These are phyloP conservation scores for Oreonectes daqikongensis DNA, from an alignment of 2,797 vertebrate genomes.

Conservation along the genomic window DNA sequence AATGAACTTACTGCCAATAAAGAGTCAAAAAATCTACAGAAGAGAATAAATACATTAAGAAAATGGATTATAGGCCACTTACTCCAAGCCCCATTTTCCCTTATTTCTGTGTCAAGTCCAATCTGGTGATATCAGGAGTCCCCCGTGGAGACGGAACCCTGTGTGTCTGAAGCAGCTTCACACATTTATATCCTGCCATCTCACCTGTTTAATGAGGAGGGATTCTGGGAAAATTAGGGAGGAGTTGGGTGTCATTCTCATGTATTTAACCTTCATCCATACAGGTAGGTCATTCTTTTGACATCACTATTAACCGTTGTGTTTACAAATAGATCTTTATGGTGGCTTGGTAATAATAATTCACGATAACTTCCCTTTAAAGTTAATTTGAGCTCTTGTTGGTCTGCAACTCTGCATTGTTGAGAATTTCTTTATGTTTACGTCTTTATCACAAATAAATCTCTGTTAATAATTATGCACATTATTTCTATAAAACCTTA, in stretches of 20 bases:
- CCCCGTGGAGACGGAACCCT: constrained; percentile 67
- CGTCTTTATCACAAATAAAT: background rate
- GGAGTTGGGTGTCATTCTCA: too few species aligned
- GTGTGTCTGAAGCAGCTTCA: constrained; percentile 58
- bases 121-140: constrained; percentile 37
- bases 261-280: constrained; percentile 56
- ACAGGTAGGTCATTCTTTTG: constrained; percentile 43
- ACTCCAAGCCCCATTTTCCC: constrained; percentile 81
- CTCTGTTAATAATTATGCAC: background rate
- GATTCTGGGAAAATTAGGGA: constrained; percentile 31
- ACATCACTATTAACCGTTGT: constrained; percentile 26
- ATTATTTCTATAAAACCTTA: background rate
- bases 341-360: constrained; percentile 23
- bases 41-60: too few species aligned
- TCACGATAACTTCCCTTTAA: background rate
- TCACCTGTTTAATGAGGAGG: constrained; percentile 69
- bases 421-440: too few species aligned
- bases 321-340: constrained; percentile 38
- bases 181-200: constrained; percentile 75
- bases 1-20: background rate
- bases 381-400: background rate
- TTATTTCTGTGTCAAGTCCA: background rate
- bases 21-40: background rate
- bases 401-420: too few species aligned
- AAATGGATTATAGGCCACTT: constrained; percentile 60